phyloP scores from a whole-genome alignment of 2,888 invertebrate species.

The Dexiosoma caninum region DNA sequence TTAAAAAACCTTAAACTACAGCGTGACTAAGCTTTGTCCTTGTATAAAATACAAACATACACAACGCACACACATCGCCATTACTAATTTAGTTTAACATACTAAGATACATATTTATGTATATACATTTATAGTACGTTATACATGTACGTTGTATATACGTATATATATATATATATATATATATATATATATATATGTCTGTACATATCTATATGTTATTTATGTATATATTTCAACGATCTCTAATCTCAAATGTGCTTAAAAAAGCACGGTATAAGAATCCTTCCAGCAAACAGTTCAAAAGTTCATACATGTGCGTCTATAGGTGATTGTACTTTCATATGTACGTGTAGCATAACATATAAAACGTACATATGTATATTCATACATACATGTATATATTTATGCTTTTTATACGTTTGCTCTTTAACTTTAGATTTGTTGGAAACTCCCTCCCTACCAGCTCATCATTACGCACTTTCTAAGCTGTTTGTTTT shows the following conservation, averaged over 20 bases:
- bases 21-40: background rate
- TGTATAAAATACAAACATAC: background rate
- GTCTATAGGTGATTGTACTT: background rate
- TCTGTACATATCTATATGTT: too few relatives aligned
- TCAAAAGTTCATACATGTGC: slow-evolving; percentile 48
- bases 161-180: background rate
- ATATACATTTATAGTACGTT: too few relatives aligned
- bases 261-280: background rate
- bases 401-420: background rate
- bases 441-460: background rate
- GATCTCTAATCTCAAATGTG: background rate
- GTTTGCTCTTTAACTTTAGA: slow-evolving; percentile 38
- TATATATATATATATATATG: background rate
- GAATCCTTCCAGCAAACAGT: slow-evolving; percentile 2
- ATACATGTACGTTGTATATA: background rate
- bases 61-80: background rate
- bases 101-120: too few relatives aligned
- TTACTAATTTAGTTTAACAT: too few relatives aligned
- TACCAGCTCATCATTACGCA: slow-evolving; percentile 15
- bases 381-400: background rate
- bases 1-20: too few relatives aligned
- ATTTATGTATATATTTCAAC: background rate
- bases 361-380: too few relatives aligned
- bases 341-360: too few relatives aligned
- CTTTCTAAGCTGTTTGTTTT: background rate